Percentiles rank a stretch among this genome's conserved stretches.
These are phyloP conservation scores for Melanaphis sacchari DNA, from an alignment of 1,140 invertebrate species.

Conservation along the genomic window DNA sequence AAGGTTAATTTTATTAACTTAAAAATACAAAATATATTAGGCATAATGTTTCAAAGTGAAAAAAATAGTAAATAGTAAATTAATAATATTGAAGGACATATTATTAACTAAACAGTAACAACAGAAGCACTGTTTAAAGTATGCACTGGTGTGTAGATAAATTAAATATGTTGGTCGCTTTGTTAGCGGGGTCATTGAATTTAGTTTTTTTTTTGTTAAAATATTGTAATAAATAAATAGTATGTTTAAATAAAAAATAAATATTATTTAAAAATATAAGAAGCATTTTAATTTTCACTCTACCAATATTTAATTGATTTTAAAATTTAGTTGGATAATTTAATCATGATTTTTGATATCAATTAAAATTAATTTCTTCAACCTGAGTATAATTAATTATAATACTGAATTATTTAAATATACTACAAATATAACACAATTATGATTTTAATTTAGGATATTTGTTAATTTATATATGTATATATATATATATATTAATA, in stretches of 20 bases:
- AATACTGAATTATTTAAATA: not conserved
- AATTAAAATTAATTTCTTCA: not conserved
- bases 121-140: not conserved
- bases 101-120: not conserved
- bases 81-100: slow-evolving; percentile 1
- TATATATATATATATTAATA: no score
- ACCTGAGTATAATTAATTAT: not conserved
- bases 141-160: slow-evolving; percentile 20
- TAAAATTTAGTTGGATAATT: not conserved
- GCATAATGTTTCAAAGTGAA: not conserved
- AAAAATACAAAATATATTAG: not conserved
- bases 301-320: not conserved
- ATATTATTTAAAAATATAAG: not conserved
- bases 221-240: not conserved
- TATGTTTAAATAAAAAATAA: not conserved
- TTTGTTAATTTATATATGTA: not conserved
- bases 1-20: not conserved
- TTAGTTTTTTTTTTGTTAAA: not conserved
- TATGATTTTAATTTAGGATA: not conserved
- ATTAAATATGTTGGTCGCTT: not conserved
- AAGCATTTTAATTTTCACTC: not conserved
- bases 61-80: not conserved
- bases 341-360: no score
- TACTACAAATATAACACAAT: not conserved
- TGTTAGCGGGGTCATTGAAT: not conserved